phyloP scores from a whole-genome alignment of 2,113 vertebrate genomes.

The Thamnaconus septentrionalis region DNA sequence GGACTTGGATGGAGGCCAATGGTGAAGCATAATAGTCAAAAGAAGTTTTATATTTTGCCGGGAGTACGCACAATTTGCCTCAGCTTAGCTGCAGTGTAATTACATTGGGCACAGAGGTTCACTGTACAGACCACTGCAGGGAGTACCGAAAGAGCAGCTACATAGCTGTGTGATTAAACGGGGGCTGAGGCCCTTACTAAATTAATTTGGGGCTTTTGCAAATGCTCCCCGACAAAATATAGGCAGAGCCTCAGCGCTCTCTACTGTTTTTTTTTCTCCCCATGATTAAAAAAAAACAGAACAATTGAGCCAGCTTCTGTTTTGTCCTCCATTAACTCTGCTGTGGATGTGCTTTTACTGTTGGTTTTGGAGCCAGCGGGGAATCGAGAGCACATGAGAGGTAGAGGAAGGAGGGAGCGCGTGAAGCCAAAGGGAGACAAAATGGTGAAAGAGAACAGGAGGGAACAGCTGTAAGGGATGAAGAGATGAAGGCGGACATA shows the following conservation, averaged over 20 bases:
- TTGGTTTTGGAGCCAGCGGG: constrained; percentile 15
- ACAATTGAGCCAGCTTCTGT: constrained; percentile 14
- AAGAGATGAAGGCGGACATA: not conserved
- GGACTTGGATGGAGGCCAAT: too few species aligned
- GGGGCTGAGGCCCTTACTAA: not conserved
- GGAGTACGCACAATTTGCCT: too few species aligned
- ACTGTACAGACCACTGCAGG: not conserved
- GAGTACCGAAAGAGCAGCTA: not conserved
- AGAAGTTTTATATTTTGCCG: too few species aligned
- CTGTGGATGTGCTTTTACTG: constrained; percentile 17
- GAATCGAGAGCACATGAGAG: constrained; percentile 21
- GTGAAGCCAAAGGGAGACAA: constrained; percentile 1
- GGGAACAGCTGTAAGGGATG: constrained; percentile 8
- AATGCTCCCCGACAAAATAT: too few species aligned
- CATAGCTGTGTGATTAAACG: too few species aligned
- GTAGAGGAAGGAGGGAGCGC: not conserved
- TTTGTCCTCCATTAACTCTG: constrained; percentile 29
- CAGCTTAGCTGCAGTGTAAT: too few species aligned
- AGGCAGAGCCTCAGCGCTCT: too few species aligned
- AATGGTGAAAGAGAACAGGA: not conserved
- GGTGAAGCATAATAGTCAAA: too few species aligned
- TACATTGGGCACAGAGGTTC: too few species aligned
- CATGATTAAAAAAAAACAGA: not conserved
- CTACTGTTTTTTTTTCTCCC: too few species aligned
- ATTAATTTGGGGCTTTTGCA: too few species aligned